phyloP scores from a whole-genome alignment of 2,888 invertebrate genomes.

The Andricus curvator region DNA sequence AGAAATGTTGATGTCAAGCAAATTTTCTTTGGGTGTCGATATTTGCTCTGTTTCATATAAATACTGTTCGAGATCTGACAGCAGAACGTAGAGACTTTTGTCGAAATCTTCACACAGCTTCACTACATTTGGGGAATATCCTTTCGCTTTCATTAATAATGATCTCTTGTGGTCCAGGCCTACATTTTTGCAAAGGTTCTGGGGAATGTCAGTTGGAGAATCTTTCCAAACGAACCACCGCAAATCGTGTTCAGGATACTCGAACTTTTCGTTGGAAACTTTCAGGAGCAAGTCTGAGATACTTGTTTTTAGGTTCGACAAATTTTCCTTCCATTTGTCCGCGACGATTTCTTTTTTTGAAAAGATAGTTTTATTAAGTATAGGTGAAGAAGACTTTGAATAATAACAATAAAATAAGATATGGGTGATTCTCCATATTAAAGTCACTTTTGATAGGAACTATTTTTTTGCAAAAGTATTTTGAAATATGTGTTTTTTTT shows the following conservation, averaged over 20 bases:
- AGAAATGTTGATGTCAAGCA: slow-evolving; percentile 65
- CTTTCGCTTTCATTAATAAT: slow-evolving; percentile 88
- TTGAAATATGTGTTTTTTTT: too few species aligned
- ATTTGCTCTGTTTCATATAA: slow-evolving; percentile 81
- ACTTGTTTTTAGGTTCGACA: slow-evolving; percentile 63
- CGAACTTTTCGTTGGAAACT: slow-evolving; percentile 68
- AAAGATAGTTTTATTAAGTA: slow-evolving; percentile 13
- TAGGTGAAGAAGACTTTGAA: neutral
- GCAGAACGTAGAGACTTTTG: slow-evolving; percentile 81
- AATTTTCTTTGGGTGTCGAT: slow-evolving; percentile 63
- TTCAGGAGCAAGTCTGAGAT: slow-evolving; percentile 68
- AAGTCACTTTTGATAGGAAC: too few species aligned
- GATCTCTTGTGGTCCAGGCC: slow-evolving; percentile 71
- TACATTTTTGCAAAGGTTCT: slow-evolving; percentile 72
- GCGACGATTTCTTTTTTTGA: slow-evolving; percentile 65
- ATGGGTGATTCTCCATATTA: too few species aligned
- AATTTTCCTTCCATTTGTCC: slow-evolving; percentile 66
- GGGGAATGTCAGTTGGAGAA: slow-evolving; percentile 80
- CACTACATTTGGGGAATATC: slow-evolving; percentile 87
- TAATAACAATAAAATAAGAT: neutral
- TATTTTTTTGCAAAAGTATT: too few species aligned
- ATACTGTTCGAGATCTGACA: slow-evolving; percentile 86
- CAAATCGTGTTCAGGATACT: slow-evolving; percentile 83
- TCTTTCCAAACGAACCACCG: slow-evolving; percentile 89
- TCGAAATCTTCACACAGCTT: slow-evolving; percentile 85